These are phyloP conservation scores for Pogonomyrmex californicus DNA, from an alignment of 1,140 invertebrate species.

Conservation along the genomic window DNA sequence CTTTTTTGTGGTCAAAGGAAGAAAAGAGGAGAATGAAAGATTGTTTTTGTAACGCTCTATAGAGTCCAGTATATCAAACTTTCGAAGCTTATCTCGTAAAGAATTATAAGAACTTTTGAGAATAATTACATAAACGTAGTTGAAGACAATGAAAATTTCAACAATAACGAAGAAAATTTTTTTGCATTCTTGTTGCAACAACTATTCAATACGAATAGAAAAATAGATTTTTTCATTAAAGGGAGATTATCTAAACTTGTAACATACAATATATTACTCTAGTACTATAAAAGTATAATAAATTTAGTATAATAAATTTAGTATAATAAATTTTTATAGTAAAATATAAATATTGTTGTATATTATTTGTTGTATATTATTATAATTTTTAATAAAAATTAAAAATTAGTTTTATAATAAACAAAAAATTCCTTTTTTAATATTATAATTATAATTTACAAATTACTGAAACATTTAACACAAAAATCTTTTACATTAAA, in stretches of 20 bases:
- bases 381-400: neutral
- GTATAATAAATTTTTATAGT: neutral
- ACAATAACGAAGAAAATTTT: conserved; percentile 16
- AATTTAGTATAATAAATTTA: no score
- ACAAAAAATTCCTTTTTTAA: neutral
- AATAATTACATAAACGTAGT: conserved; percentile 17
- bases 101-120: neutral
- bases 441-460: neutral
- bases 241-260: neutral
- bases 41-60: neutral
- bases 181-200: neutral
- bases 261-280: neutral
- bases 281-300: neutral
- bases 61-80: conserved; percentile 16
- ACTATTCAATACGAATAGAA: neutral
- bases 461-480: neutral
- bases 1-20: neutral
- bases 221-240: neutral
- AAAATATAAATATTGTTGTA: neutral
- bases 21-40: conserved; percentile 10
- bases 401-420: neutral
- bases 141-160: neutral
- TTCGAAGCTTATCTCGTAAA: conserved; percentile 15
- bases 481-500: neutral
- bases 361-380: neutral